These are phyloP conservation scores for Kryphioiulus occultus DNA, from an alignment of 2,888 invertebrate species.

Conservation along the genomic window DNA sequence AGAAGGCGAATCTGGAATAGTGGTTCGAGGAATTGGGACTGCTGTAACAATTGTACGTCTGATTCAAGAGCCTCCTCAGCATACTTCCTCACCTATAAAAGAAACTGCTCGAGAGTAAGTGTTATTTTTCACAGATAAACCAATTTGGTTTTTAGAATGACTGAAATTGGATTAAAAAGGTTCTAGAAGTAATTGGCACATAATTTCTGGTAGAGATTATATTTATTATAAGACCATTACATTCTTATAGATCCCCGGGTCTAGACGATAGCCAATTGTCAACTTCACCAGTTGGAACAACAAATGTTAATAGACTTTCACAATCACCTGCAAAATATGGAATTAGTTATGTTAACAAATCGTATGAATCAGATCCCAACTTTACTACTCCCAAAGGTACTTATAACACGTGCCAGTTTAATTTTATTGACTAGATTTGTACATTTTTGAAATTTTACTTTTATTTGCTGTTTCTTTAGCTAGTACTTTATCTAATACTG, in stretches of 20 bases:
- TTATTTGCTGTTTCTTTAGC: background rate
- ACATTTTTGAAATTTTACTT: background rate
- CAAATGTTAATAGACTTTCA: conserved; percentile 63
- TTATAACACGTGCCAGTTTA: background rate
- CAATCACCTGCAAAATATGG: conserved; percentile 67
- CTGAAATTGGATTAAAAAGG: background rate
- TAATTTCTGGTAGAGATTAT: background rate
- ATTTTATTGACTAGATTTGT: background rate
- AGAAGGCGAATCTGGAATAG: conserved; percentile 96
- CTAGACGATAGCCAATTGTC: conserved; percentile 59
- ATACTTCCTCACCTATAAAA: conserved; percentile 53
- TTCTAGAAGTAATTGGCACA: conserved; percentile 42
- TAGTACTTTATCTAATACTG: background rate
- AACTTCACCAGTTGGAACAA: conserved; percentile 58
- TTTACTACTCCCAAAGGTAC: conserved; percentile 87
- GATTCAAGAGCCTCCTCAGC: conserved; percentile 43
- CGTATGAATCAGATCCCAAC: conserved; percentile 89
- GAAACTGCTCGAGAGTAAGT: conserved; percentile 51
- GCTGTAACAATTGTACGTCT: conserved; percentile 72
- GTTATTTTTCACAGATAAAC: background rate
- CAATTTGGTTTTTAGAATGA: background rate
- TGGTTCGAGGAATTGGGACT: conserved; percentile 93
- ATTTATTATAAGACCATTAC: background rate
- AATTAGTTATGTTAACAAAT: conserved; percentile 29
- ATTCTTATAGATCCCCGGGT: background rate